Conservation (phyloP, 2,797 vertebrate species). For the Falco cherrug region DNA sequence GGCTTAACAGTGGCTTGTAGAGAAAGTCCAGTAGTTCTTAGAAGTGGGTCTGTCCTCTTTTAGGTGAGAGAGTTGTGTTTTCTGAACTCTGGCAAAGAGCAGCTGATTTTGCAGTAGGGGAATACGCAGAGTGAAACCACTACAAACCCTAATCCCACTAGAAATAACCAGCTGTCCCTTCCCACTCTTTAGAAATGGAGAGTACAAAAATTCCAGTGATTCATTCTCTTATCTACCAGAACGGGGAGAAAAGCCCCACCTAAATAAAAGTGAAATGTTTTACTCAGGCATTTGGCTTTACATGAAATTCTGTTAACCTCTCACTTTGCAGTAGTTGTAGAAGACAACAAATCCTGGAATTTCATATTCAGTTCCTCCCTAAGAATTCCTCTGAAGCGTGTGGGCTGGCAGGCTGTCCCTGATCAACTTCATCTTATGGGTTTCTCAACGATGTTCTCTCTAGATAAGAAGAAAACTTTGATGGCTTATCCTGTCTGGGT, state of each 20-base stretch:
- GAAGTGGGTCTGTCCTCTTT: background rate
- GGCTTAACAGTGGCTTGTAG: background rate
- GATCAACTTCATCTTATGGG: background rate
- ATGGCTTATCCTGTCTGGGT: background rate
- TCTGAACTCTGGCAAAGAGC: background rate
- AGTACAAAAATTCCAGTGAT: constrained; percentile 61
- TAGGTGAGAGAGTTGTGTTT: background rate
- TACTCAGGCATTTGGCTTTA: background rate
- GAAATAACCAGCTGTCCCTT: constrained; percentile 31
- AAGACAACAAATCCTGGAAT: background rate
- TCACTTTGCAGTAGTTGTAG: background rate
- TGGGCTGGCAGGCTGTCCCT: background rate
- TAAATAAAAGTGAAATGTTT: constrained; percentile 55
- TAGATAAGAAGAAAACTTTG: background rate
- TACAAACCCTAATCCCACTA: background rate
- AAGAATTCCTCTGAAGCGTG: background rate
- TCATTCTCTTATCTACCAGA: constrained; percentile 59
- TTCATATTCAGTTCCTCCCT: constrained; percentile 6
- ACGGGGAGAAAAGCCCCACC: background rate
- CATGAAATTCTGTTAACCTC: background rate
- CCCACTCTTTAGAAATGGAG: constrained; percentile 43
- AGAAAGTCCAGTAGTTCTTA: background rate
- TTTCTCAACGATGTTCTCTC: background rate
- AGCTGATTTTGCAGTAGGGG: constrained; percentile 20
- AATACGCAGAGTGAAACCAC: constrained; percentile 40